Percentiles rank a stretch among this genome's conserved stretches.
phyloP scores from a whole-genome alignment of 2,797 vertebrate genomes.

The Clarias fuscus region DNA sequence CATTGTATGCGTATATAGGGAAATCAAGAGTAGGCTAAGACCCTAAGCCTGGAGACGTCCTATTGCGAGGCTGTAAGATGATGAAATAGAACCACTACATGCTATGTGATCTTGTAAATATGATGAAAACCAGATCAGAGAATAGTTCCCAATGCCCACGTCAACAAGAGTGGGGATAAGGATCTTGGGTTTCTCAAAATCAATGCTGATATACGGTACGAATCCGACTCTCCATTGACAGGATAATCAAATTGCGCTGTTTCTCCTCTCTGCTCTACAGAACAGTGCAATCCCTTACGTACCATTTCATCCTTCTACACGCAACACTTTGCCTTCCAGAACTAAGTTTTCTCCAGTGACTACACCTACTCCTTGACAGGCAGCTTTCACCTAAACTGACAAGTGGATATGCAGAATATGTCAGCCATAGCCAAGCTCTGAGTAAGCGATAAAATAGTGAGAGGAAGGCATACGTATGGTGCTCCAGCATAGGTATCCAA shows the following conservation, averaged over 20 bases:
- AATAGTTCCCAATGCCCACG: neutral
- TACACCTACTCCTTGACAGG: slow-evolving; percentile 5
- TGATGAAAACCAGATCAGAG: slow-evolving; percentile 15
- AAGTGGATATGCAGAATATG: slow-evolving; percentile 28
- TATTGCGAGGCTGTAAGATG: neutral
- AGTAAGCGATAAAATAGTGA: slow-evolving; percentile 1
- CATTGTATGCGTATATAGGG: neutral
- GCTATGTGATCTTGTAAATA: neutral
- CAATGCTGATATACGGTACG: neutral
- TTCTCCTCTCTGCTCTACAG: slow-evolving; percentile 1
- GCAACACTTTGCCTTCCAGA: slow-evolving; percentile 6
- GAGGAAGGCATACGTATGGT: neutral
- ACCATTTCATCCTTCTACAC: neutral
- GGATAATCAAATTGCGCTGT: neutral
- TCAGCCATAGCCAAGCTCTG: slow-evolving; percentile 10
- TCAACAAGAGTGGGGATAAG: neutral
- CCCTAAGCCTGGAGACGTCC: neutral
- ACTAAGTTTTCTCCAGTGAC: neutral
- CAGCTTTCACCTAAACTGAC: slow-evolving; percentile 39
- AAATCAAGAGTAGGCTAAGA: slow-evolving; percentile 10
- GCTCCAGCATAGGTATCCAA: neutral
- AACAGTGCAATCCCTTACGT: neutral
- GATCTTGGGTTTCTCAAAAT: neutral
- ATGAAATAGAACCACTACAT: slow-evolving; percentile 17
- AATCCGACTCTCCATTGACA: neutral